Percentiles rank a stretch among this genome's conserved stretches.
Conservation (phyloP, 1,140 invertebrate genomes). For the Eubasilissa regina region DNA sequence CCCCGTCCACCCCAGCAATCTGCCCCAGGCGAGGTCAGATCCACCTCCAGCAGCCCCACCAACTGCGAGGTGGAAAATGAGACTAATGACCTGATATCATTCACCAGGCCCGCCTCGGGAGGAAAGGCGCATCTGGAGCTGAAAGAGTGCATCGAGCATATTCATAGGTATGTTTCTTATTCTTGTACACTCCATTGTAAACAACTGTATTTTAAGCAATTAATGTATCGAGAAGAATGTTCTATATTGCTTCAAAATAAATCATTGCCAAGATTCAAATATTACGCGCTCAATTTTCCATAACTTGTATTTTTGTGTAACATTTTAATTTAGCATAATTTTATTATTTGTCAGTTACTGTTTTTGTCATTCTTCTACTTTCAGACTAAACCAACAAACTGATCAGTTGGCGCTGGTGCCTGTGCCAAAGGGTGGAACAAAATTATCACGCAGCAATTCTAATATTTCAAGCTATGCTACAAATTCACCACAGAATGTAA, state of each 20-base stretch:
- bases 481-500: conserved; percentile 46
- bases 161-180: conserved; percentile 67
- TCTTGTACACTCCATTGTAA: too few relatives aligned
- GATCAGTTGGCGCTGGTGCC: conserved; percentile 60
- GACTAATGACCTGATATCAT: conserved; percentile 81
- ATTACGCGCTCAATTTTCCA: too few relatives aligned
- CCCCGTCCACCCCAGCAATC: conserved; percentile 53
- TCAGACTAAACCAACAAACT: conserved; percentile 66
- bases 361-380: conserved; percentile 57
- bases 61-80: conserved; percentile 74
- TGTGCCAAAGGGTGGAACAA: conserved; percentile 12
- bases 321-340: too few relatives aligned
- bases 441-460: conserved; percentile 52
- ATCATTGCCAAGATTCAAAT: too few relatives aligned
- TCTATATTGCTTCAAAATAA: too few relatives aligned
- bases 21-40: conserved; percentile 56
- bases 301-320: too few relatives aligned
- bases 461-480: conserved; percentile 42
- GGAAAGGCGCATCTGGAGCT: conserved; percentile 70
- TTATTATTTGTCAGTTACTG: too few relatives aligned
- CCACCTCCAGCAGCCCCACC: conserved; percentile 70
- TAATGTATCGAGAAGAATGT: too few relatives aligned
- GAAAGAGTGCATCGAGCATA: conserved; percentile 73
- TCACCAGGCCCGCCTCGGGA: conserved; percentile 76
- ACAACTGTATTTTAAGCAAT: conserved; percentile 25